Base-by-base conservation (phyloP, 1,140 invertebrate genomes). In the Choristoneura fumiferana region DNA sequence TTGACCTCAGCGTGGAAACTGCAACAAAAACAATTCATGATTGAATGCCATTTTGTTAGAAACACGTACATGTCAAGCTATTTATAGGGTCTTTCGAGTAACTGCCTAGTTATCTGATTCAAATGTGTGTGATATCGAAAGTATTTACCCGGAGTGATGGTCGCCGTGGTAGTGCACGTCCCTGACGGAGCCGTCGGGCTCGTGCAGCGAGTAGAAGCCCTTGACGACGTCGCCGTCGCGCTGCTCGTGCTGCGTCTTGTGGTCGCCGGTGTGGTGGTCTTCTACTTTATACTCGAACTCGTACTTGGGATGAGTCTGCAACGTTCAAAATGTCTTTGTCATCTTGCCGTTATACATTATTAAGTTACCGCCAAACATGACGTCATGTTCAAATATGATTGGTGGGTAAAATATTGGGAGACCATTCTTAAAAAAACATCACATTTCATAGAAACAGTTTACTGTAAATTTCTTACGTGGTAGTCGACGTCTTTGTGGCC, bases 181-280 rank as follows among this genome's bases (percentile, higher is more conserved):
- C 53, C 71, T 71, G 55, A 70, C 57, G n/a, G 54, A 34, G 35
- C 69, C 78, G n/a, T 73, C 68, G 14, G 86, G 79, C 62, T 87
- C 74, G 38, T 86, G 37, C 15, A 84, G 58, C 0, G 70, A 72
- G 60, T 83, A 86, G 15, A 69, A 63, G n/a, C 83, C 83, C 17
- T 70, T 68, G 8, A 83, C 71, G 6, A 72, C 67, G 67, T 53
- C 86, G 81, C 54, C 36, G 76, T 75, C 10, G 18, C 43, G 43
- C 8, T 49, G 43, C 43, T 49, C 43, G 1, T 49, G 43, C 43
- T 49, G 43, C 17, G 6, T 29, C 18, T 49, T 49, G 10, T 12
- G 1, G 43, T 49, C 43, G 0, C 17, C 17, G 8, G 43, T 49
- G 43, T 49, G 43, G 2, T 22, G 43, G 22, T 49, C 43, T 5